phyloP scores from a whole-genome alignment of 2,888 invertebrate genomes.

The Galerucella nymphaeae region DNA sequence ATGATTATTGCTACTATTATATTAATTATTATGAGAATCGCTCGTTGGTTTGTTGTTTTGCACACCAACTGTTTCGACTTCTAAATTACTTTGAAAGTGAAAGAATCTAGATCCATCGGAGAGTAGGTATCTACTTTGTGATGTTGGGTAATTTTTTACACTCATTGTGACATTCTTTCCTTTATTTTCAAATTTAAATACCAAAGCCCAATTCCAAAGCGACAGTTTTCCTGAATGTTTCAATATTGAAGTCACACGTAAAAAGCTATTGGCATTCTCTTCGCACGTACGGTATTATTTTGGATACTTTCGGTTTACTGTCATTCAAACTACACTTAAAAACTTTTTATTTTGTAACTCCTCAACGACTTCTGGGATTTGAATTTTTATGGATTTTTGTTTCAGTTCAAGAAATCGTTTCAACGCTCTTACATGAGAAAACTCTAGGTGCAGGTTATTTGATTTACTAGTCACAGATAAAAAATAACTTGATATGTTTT shows the following conservation, averaged over 20 bases:
- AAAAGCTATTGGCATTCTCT: conserved; percentile 47
- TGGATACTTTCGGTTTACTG: conserved; percentile 50
- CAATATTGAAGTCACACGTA: conserved; percentile 45
- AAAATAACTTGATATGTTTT: conserved; percentile 4
- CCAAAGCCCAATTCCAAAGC: background rate
- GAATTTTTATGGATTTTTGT: conserved; percentile 27
- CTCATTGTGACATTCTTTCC: background rate
- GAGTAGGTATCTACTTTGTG: too few species aligned
- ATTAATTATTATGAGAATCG: conserved; percentile 6
- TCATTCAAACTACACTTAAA: conserved; percentile 48
- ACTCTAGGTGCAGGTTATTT: conserved; percentile 17
- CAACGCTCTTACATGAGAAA: conserved; percentile 1
- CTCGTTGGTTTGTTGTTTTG: background rate
- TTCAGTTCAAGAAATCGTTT: conserved; percentile 25
- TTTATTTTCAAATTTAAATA: background rate
- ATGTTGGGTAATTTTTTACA: background rate
- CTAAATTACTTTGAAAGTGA: too few species aligned
- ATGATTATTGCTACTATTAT: conserved; percentile 9
- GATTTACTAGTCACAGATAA: conserved; percentile 9
- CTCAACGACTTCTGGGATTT: conserved; percentile 37
- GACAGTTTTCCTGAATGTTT: conserved; percentile 41
- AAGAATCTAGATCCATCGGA: too few species aligned
- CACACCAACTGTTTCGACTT: background rate
- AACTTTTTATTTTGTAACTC: conserved; percentile 44
- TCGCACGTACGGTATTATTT: conserved; percentile 48